These are phyloP conservation scores for Molothrus aeneus DNA, from an alignment of 2,797 vertebrate species.

Conservation along the genomic window DNA sequence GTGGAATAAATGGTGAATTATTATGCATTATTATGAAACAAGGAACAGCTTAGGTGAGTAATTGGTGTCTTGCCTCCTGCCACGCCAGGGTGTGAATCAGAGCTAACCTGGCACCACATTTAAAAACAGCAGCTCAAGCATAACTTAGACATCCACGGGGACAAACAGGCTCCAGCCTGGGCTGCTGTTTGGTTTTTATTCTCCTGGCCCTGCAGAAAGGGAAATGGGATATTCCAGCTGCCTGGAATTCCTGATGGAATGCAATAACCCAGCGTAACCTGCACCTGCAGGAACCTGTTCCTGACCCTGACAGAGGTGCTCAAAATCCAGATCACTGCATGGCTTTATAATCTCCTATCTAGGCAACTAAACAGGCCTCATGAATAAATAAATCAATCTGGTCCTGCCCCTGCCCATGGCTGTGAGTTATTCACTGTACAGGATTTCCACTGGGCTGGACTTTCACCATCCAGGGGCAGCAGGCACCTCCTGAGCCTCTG, in stretches of 20 bases:
- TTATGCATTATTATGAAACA: background rate
- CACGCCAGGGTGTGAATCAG: background rate
- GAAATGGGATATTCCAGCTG: background rate
- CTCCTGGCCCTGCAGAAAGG: background rate
- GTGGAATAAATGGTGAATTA: background rate
- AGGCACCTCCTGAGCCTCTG: background rate
- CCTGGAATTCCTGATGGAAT: background rate
- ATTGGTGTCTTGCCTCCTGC: background rate
- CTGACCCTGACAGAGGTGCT: background rate
- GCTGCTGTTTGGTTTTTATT: background rate
- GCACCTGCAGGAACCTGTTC: background rate
- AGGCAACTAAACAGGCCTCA: background rate
- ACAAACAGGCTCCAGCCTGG: background rate
- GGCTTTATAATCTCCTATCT: background rate
- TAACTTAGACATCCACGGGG: background rate
- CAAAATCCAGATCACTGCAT: background rate
- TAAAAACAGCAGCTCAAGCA: background rate
- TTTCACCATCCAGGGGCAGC: background rate
- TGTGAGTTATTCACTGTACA: accelerated
- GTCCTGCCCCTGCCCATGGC: background rate
- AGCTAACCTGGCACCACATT: background rate
- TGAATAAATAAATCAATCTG: background rate
- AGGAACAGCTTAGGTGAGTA: background rate
- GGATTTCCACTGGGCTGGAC: background rate
- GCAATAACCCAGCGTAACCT: background rate